Percentiles rank a stretch among this genome's conserved stretches.
These are phyloP conservation scores for Alcedo atthis DNA, from an alignment of 2,797 vertebrate genomes.

Conservation along the genomic window DNA sequence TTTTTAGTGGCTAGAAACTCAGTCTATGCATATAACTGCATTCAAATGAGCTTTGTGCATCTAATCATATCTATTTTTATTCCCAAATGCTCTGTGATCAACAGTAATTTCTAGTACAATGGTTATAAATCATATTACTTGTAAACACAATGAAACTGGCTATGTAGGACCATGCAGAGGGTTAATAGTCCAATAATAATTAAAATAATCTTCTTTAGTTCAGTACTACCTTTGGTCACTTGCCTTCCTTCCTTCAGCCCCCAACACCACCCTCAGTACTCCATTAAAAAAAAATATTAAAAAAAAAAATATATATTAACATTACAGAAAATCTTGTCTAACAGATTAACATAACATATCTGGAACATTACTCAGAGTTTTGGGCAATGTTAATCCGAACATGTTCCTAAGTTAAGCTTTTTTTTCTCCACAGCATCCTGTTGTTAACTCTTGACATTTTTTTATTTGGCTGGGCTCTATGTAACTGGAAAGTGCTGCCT, in stretches of 20 bases:
- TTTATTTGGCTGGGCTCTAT: accelerated
- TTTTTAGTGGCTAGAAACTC: constrained; percentile 41
- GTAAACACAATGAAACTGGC: background rate
- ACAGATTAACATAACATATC: constrained; percentile 58
- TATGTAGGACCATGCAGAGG: constrained; percentile 16
- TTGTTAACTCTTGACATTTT: constrained; percentile 28
- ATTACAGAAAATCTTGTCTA: constrained; percentile 36
- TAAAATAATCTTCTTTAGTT: constrained; percentile 50
- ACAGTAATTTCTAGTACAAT: constrained; percentile 34
- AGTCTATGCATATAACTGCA: constrained; percentile 27
- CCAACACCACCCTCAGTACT: constrained; percentile 10
- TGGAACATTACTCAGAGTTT: constrained; percentile 52
- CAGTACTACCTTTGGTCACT: constrained; percentile 15
- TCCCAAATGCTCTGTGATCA: constrained; percentile 30
- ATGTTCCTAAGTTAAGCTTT: constrained; percentile 13
- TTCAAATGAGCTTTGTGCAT: constrained; percentile 56
- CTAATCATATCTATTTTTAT: constrained; percentile 47
- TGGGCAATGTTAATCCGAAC: constrained; percentile 36
- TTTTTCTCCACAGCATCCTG: background rate
- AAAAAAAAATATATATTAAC: background rate
- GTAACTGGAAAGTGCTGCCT: accelerated
- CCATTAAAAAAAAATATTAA: constrained; percentile 42
- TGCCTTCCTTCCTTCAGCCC: constrained; percentile 45
- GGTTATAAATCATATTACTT: constrained; percentile 4
- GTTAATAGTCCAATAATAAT: constrained; percentile 50